phyloP scores from a whole-genome alignment of 1,140 invertebrate species.

The Acromyrmex echinatior region DNA sequence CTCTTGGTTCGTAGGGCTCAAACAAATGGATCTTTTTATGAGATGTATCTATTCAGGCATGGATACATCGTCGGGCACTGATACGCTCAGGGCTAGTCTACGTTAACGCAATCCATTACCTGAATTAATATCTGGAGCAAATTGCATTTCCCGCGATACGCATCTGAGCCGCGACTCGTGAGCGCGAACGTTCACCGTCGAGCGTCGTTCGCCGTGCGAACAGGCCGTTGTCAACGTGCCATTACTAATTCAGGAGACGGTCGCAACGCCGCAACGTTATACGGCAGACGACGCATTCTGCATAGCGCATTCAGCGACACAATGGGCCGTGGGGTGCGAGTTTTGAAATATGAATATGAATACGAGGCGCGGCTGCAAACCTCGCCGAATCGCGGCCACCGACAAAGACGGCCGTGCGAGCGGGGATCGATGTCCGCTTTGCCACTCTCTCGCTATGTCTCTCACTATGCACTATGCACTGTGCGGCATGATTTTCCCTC shows the following conservation, averaged over 20 bases:
- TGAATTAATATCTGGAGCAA: conserved; percentile 80
- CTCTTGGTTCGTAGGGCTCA: not conserved
- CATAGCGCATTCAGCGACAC: conserved; percentile 80
- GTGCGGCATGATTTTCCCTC: conserved; percentile 31
- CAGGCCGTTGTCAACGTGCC: conserved; percentile 76
- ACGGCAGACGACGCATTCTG: conserved; percentile 80
- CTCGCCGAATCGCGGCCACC: conserved; percentile 73
- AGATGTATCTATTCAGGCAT: conserved; percentile 18
- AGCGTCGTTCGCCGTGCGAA: conserved; percentile 26
- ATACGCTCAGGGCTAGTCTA: not conserved
- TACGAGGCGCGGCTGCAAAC: conserved; percentile 70
- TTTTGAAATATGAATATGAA: conserved; percentile 83
- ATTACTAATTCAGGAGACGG: conserved; percentile 83
- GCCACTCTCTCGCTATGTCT: conserved; percentile 11
- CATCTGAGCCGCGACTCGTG: conserved; percentile 41
- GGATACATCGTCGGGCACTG: not conserved
- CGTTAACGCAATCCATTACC: conserved; percentile 79
- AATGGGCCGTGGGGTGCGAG: conserved; percentile 80
- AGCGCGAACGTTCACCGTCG: not conserved
- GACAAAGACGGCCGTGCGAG: conserved; percentile 71
- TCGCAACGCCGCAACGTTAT: conserved; percentile 78
- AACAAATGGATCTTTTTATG: conserved; percentile 47
- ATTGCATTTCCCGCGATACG: conserved; percentile 78
- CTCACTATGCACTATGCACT: not conserved
- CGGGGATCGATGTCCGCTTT: conserved; percentile 74